Evolutionary conservation across 2,888 invertebrate genomes (phyloP).

Genomic region (Camptogramma bilineatum): DNA sequence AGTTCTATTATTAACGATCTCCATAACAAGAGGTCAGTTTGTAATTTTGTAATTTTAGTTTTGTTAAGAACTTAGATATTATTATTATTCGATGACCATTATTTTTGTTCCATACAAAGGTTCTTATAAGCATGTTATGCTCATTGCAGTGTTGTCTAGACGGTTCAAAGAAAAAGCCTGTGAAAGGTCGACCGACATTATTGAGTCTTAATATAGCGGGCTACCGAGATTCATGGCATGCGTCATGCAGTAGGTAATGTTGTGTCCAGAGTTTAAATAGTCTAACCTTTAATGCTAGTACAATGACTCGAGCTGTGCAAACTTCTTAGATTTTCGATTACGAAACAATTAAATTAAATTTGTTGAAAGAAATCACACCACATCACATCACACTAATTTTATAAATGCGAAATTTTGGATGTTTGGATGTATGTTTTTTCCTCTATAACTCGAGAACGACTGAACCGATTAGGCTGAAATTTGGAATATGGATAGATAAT

Average conservation of each 20-base stretch:
- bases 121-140: background rate
- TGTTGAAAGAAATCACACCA: background rate
- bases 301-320: slow-evolving; percentile 25
- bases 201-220: slow-evolving; percentile 31
- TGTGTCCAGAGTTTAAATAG: slow-evolving; percentile 24
- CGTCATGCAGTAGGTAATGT: slow-evolving; percentile 1
- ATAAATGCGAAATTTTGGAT: too few relatives aligned
- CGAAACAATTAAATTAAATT: slow-evolving; percentile 5
- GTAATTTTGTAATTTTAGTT: too few relatives aligned
- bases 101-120: too few relatives aligned
- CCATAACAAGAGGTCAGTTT: too few relatives aligned
- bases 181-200: slow-evolving; percentile 29
- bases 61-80: too few relatives aligned
- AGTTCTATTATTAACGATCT: too few relatives aligned
- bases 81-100: too few relatives aligned
- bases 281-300: slow-evolving; percentile 30
- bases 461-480: too few relatives aligned
- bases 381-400: too few relatives aligned
- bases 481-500: too few relatives aligned
- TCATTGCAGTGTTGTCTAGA: slow-evolving; percentile 15
- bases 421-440: too few relatives aligned
- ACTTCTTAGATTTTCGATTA: slow-evolving; percentile 15
- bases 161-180: slow-evolving; percentile 23
- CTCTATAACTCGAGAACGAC: too few relatives aligned
- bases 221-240: slow-evolving; percentile 11